phyloP scores from a whole-genome alignment of 2,888 invertebrate species.

The Lepidocyrtoides sp. region DNA sequence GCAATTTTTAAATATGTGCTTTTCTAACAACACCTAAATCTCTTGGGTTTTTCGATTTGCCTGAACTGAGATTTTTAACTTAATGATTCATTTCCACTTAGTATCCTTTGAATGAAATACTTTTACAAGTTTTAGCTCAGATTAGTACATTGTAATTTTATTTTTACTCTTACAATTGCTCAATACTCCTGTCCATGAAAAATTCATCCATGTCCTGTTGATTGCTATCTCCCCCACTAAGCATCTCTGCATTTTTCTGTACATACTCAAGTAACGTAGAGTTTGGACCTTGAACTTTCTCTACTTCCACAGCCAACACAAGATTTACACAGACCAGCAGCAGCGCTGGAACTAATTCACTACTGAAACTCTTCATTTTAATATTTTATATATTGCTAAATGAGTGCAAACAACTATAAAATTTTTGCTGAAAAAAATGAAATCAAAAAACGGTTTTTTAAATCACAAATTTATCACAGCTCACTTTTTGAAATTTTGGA shows the following conservation, averaged over 20 bases:
- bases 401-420: too few relatives aligned
- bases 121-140: too few relatives aligned
- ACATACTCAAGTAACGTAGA: slow-evolving; percentile 49
- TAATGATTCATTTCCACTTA: too few relatives aligned
- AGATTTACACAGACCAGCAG: not conserved
- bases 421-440: too few relatives aligned
- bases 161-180: slow-evolving; percentile 63
- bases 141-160: too few relatives aligned
- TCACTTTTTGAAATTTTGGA: not conserved
- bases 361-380: not conserved
- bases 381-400: too few relatives aligned
- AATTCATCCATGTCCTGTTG: slow-evolving; percentile 55
- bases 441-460: too few relatives aligned
- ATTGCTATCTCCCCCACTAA: slow-evolving; percentile 59
- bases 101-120: too few relatives aligned
- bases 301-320: not conserved
- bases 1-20: too few relatives aligned
- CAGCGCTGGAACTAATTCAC: slow-evolving; percentile 2
- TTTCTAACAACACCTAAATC: too few relatives aligned
- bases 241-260: slow-evolving; percentile 27
- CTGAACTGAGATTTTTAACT: too few relatives aligned
- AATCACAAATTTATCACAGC: not conserved
- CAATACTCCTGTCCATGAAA: slow-evolving; percentile 55
- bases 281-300: slow-evolving; percentile 2
- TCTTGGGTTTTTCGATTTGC: too few relatives aligned